Evolutionary conservation across 2,888 invertebrate species (phyloP).

Genomic region (Agrilus mali): DNA sequence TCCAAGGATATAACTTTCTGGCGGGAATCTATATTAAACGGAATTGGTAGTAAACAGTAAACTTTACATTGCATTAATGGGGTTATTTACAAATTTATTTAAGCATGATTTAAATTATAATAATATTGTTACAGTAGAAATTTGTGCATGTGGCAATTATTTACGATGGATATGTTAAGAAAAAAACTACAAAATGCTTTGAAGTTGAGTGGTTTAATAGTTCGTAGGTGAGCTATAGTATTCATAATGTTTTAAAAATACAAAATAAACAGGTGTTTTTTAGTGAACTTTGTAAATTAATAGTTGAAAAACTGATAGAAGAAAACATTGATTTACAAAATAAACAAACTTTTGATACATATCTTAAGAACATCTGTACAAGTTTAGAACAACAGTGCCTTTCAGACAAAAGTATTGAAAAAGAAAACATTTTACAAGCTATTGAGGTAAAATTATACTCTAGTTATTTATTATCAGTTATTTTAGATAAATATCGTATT

Average conservation of each 20-base stretch:
- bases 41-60: no score
- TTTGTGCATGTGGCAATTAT: no score
- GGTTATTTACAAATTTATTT: no score
- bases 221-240: slow-evolving; percentile 45
- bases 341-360: slow-evolving; percentile 48
- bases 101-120: no score
- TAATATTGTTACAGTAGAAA: no score
- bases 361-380: slow-evolving; percentile 63
- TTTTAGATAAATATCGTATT: neutral
- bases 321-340: slow-evolving; percentile 37
- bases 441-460: slow-evolving; percentile 43
- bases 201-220: slow-evolving; percentile 61
- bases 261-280: slow-evolving; percentile 14
- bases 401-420: slow-evolving; percentile 57
- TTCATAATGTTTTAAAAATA: slow-evolving; percentile 1
- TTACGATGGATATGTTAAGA: slow-evolving; percentile 36
- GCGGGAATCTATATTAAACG: no score
- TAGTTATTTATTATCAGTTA: slow-evolving; percentile 12
- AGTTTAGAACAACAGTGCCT: slow-evolving; percentile 69
- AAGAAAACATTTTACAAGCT: slow-evolving; percentile 59
- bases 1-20: no score
- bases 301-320: slow-evolving; percentile 52
- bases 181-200: slow-evolving; percentile 54
- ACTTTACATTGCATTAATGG: no score
- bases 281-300: slow-evolving; percentile 59